phyloP scores from a whole-genome alignment of 2,888 invertebrate genomes.

The Thysanoteuthis rhombus region DNA sequence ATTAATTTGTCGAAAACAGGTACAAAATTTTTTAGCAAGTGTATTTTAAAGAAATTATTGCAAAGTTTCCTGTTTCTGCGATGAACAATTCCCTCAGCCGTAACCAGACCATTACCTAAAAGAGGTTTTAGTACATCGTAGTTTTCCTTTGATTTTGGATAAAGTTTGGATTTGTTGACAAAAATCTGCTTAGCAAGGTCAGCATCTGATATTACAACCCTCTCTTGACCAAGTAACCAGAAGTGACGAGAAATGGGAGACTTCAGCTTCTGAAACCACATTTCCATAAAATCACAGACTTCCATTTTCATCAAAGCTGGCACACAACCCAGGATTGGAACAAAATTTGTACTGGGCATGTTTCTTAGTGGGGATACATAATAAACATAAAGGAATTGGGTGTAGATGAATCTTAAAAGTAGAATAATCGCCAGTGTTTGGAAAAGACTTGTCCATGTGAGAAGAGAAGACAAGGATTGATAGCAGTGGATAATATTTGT shows the following conservation, averaged over 20 bases:
- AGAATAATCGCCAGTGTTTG: not conserved
- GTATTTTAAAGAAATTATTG: too few relatives aligned
- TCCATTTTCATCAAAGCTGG: not conserved
- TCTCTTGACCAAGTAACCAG: conserved; percentile 47
- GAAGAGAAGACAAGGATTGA: not conserved
- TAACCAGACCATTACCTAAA: not conserved
- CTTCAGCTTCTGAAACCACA: conserved; percentile 49
- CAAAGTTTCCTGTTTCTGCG: not conserved
- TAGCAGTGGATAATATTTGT: not conserved
- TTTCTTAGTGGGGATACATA: not conserved
- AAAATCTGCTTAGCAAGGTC: conserved; percentile 46
- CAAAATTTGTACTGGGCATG: not conserved
- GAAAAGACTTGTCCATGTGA: not conserved
- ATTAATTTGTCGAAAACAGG: not conserved
- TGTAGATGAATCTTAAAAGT: not conserved
- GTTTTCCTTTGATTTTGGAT: conserved; percentile 38
- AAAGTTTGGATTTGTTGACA: conserved; percentile 46
- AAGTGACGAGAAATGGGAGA: conserved; percentile 55
- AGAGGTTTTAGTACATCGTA: not conserved
- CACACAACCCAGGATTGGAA: not conserved
- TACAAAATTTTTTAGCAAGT: not conserved
- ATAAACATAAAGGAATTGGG: not conserved
- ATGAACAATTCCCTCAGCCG: not conserved
- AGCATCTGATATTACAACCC: conserved; percentile 46
- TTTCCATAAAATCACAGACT: not conserved